Evolutionary conservation across 2,888 invertebrate genomes (phyloP), one percentile per base, ranked within the genome.

Genomic region (Coenonympha arcania): DNA sequence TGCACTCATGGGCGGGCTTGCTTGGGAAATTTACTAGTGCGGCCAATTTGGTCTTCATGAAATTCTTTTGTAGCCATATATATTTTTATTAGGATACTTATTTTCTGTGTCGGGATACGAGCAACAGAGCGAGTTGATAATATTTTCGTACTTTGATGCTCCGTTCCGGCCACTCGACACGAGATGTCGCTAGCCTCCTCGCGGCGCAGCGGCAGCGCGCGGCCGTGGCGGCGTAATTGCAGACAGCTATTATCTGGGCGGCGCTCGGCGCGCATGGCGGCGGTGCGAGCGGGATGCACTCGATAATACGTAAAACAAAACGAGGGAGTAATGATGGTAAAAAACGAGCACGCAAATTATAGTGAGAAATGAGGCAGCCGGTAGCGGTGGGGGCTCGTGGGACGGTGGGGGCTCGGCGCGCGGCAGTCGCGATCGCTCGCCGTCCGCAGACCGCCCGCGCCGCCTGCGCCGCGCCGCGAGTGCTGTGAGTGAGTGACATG

Each of bases 341-440:
- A 86, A 86, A 86, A 86, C 84, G 82, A 85, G 76, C 84, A 86
- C 86, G 86, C 85, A 86, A 86, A 86, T 86, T 86, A 86, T 84
- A 85, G 85, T 86, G 87, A 84, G 86, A 86, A 86, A 85, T 83
- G 83, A 82, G 84, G 81, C 82, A 84, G 82, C 80, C 84, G 85
- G 85, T 85, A 85, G 86, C 84, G 86, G 84, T 82, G 86, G 84
- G 85, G 86, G 79, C 73, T 64, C 63, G 62, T 62, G 62, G 70
- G 66, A 68, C 68, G 70, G 79, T 74, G 78, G 78, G 80, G 80
- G 71, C n/a, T n/a, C 65, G 58, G 63, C 65, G 68, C 68, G 73
- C 81, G 81, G 79, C 81, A 82, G 82, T 83, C 79, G 77, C 75
- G 77, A 71, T 70, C 73, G 78, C 74, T 72, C 73, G 75, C 72